Conservation (phyloP, 2,888 invertebrate genomes). For the Plagiodera versicolora region DNA sequence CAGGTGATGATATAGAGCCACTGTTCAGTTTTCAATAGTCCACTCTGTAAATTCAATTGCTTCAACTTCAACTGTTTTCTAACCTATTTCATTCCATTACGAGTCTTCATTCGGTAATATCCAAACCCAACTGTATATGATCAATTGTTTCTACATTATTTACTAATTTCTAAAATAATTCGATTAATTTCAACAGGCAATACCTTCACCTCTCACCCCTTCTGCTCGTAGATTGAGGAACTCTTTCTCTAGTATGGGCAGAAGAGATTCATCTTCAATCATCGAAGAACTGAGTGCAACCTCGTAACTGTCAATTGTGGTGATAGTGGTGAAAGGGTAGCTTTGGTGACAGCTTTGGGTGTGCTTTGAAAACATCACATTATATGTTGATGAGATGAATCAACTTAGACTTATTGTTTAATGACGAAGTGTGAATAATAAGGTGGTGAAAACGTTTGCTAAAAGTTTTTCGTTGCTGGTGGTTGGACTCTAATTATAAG, state of each 20-base stretch:
- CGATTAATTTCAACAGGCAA: conserved; percentile 17
- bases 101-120: too few relatives aligned
- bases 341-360: neutral
- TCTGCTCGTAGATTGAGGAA: conserved; percentile 19
- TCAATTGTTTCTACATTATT: neutral
- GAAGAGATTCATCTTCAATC: neutral
- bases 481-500: neutral
- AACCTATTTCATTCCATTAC: too few relatives aligned
- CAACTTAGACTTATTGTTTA: neutral
- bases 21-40: too few relatives aligned
- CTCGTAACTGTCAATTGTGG: neutral
- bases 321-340: neutral
- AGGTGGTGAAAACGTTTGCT: neutral
- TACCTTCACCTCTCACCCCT: conserved; percentile 37
- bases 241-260: neutral
- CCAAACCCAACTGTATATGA: too few relatives aligned
- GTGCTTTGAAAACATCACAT: neutral
- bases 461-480: neutral
- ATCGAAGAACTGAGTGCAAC: neutral
- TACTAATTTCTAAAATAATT: neutral
- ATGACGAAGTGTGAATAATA: neutral
- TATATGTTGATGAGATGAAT: neutral
- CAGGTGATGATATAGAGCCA: too few relatives aligned
- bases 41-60: too few relatives aligned
- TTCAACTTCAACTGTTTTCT: too few relatives aligned